Evolutionary conservation across 30 jellyfish, hydroid and myxozoan genomes (phyloP), one percentile per base, ranked within the genome.

Genomic region (Phacellophora camtschatica): DNA sequence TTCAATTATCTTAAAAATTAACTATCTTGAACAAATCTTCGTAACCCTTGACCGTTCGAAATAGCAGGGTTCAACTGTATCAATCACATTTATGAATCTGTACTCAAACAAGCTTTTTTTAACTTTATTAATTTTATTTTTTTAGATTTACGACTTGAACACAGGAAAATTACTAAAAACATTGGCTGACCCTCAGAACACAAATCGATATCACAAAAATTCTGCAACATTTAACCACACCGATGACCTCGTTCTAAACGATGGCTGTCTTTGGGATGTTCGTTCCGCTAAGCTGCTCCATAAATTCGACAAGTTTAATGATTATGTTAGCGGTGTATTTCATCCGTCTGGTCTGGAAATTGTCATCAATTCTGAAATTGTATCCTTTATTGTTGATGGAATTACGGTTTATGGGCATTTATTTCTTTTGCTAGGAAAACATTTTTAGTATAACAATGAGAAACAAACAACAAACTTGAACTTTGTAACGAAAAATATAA

Each of bases 291-390:
- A 78, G 57, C 42, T 92, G 50, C 58, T 92, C 25, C 98, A 92
- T 69, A 84, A 92, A 71, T 92, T 92, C 83, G 98, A 92, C 79
- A 92, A 84, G 50, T 85, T 92, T 67, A 84, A 92, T 57, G 90
- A 92, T 24, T 85, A 25, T 62, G 98, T 92, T 77, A 92, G 98
- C 55, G 98, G 98, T 11, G 93, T 92, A 0, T 92, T 92, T 66
- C 92, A 92, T 85, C 98, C 98, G 4, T 74, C 96, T 55, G 98
- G 98, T 68, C 87, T 85, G 80, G 98, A 92, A 66, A 92, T 92
- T 30, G 72, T 92, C 83, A 92, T 92, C 58, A 78, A 71, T 49
- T 92, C 98, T 12, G 96, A 92, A 66, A 92, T 92, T 62, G 98
- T 92, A 92, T 92, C 96, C 89, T 92, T 92, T 66, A 39, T 19